These are phyloP conservation scores for Poeciliopsis infans DNA, from an alignment of 2,797 vertebrate species.

Conservation along the genomic window DNA sequence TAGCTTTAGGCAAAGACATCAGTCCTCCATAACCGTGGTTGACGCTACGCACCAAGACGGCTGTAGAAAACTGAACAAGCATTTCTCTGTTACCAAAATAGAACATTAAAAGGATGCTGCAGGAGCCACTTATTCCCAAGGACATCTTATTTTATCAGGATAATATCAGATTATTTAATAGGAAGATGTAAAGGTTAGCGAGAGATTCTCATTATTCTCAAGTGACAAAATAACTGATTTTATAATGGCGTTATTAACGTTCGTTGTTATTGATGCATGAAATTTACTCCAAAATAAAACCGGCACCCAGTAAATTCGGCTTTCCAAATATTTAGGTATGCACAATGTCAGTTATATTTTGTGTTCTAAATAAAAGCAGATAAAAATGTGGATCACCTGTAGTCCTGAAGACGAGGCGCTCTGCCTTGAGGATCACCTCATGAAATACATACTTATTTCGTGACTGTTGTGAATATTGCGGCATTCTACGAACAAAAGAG, in stretches of 20 bases:
- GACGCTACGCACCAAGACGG: conserved; percentile 2
- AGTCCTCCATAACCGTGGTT: conserved; percentile 10
- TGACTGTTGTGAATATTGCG: no score
- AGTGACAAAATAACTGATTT: neutral
- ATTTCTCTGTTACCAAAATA: conserved; percentile 16
- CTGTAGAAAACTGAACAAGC: conserved; percentile 36
- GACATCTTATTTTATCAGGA: neutral
- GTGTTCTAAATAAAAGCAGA: neutral
- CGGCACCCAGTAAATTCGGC: neutral
- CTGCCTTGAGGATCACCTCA: neutral
- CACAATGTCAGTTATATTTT: neutral
- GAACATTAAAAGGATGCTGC: conserved; percentile 18
- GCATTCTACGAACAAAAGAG: no score
- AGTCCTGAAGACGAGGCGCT: neutral
- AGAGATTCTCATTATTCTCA: neutral
- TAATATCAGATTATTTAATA: neutral
- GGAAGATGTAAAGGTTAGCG: neutral
- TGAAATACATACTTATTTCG: no score
- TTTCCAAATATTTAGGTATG: neutral
- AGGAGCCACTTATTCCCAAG: conserved; percentile 36
- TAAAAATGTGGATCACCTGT: neutral
- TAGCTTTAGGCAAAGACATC: conserved; percentile 33
- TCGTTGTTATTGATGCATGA: neutral
- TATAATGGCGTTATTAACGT: neutral
- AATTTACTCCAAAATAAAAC: neutral